Evolutionary conservation across 2,797 vertebrate genomes (phyloP).

Genomic region (Vireo griseus): DNA sequence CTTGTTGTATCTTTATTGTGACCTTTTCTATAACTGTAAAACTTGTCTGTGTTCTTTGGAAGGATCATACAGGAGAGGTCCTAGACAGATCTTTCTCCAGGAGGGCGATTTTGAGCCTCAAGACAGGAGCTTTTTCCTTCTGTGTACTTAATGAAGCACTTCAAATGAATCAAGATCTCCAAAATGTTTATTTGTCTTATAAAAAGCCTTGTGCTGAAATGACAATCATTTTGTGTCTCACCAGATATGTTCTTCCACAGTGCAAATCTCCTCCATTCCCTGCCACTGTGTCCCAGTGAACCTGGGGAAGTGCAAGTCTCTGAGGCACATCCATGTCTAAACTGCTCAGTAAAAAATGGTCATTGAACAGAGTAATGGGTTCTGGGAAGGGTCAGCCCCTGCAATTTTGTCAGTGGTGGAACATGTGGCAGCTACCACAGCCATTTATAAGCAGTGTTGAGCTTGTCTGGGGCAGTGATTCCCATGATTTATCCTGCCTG

Average conservation of each 20-base stretch:
- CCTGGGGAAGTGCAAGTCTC: background rate
- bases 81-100: background rate
- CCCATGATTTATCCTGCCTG: background rate
- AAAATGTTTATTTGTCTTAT: background rate
- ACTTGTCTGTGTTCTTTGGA: background rate
- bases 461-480: background rate
- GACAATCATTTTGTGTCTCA: background rate
- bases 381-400: background rate
- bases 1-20: background rate
- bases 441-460: background rate
- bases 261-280: background rate
- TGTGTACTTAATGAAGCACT: background rate
- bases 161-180: background rate
- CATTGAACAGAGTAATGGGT: background rate
- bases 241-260: background rate
- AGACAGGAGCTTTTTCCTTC: background rate
- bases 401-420: background rate
- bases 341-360: background rate
- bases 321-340: background rate
- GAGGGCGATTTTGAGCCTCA: background rate
- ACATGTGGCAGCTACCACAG: background rate
- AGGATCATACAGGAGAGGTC: background rate
- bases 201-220: background rate
- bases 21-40: background rate
- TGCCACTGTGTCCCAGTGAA: fast-evolving